Conservation (phyloP, 2,888 invertebrate species). For the Drosophila neonasuta region DNA sequence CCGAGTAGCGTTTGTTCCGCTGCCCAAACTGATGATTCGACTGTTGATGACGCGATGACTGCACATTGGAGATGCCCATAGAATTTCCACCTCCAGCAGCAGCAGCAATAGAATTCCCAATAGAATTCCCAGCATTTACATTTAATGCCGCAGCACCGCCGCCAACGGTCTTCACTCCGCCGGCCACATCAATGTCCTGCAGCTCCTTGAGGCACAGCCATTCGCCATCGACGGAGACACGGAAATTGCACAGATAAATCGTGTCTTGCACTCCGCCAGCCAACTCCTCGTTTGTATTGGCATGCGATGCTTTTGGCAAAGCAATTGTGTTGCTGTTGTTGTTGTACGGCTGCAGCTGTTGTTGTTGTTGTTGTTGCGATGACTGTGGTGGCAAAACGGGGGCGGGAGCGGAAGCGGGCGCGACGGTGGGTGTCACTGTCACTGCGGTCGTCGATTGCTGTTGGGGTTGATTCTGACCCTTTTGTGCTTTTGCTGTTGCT, state of each 20-base stretch:
- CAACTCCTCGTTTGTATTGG: conserved; percentile 80
- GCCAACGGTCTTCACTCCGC: conserved; percentile 80
- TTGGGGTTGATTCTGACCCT: conserved; percentile 68
- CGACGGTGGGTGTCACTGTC: conserved; percentile 31
- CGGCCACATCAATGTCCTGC: conserved; percentile 90
- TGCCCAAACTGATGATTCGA: conserved; percentile 61
- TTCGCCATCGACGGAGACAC: conserved; percentile 98
- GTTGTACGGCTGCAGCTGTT: conserved; percentile 56
- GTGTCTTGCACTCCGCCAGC: conserved; percentile 93
- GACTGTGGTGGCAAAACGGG: conserved; percentile 7
- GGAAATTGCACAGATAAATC: conserved; percentile 97
- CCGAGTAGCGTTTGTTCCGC: conserved; percentile 76
- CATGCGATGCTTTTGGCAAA: conserved; percentile 83
- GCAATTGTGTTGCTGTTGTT: conserved; percentile 78
- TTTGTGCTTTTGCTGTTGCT: conserved; percentile 48
- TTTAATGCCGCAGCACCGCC: conserved; percentile 55
- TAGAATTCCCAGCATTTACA: background rate
- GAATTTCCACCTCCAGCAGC: conserved; percentile 8
- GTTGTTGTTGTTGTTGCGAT: conserved; percentile 34
- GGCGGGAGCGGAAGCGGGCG: conserved; percentile 4
- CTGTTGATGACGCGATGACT: conserved; percentile 42
- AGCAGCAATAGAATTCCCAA: background rate
- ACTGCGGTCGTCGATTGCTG: conserved; percentile 37
- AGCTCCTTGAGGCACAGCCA: conserved; percentile 97
- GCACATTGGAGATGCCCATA: conserved; percentile 13